Base-by-base conservation (phyloP, 2,888 invertebrate species). In the Maniola hyperantus region DNA sequence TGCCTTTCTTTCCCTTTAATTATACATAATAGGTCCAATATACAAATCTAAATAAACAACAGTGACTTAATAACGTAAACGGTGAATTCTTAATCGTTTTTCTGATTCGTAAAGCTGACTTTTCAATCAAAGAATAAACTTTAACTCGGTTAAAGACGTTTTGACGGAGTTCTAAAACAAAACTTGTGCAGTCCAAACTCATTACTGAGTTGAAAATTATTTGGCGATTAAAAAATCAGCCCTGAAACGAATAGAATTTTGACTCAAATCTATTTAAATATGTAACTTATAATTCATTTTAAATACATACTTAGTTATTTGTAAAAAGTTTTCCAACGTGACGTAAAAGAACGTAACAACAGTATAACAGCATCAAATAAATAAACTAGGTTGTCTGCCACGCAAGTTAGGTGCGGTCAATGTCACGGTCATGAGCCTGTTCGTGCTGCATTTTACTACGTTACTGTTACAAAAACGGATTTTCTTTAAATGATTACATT, bases 361-460 rank as follows among this genome's bases (percentile, higher is more conserved):
- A 15, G n/a, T 46, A 15, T 46, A 59, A 48, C n/a, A 34, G 34
- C 59, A 11, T 48, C 34, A 50, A 15, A 39, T 10, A 39, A 39
- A 39, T 39, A 53, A 65, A 62, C 61, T 68, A 51, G 68, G 61
- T 65, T 60, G 61, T 50, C 61, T n/a, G 57, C 51, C 44, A 51
- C 68, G 68, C 61, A 62, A 68, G 10, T 68, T 64, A 57, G 33
- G 20, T 8, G 18, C 68, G 51, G 61, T 55, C 68, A 68, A 39
- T 65, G 68, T 62, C 68, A 68, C 51, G 65, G 68, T 62, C 68
- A 58, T n/a, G 18, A 20, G 50, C 46, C 53, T 36, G 34, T 34
- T 26, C n/a, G 13, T 20, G 42, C n/a, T 26, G 18, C 0, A 57
- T 13, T 42, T 20, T 36, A 15, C 7, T 36, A 36, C 8, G 15